Evolutionary conservation across 1,140 invertebrate genomes (phyloP), one percentile per base, ranked within the genome.

Genomic region (Rhysida immarginata): DNA sequence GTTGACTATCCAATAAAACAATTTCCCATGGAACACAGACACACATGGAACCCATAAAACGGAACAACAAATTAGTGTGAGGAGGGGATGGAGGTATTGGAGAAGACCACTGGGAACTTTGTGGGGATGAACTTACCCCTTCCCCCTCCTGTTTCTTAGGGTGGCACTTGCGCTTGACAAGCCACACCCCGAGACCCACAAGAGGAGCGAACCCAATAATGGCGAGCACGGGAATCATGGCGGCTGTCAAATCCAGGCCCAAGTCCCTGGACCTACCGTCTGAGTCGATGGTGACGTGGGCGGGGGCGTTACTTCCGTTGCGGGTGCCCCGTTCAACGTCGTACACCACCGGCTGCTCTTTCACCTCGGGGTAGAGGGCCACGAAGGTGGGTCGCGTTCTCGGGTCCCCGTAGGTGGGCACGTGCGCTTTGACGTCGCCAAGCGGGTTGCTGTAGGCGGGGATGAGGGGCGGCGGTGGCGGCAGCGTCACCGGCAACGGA

Each of bases 191-290:
- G 3, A 63, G 54, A 56, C 59, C 58, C 16, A 62, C 54, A 11
- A 66, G 52, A 2, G 64, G 66, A 1, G 62, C 54, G 20, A 68
- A 46, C 1, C 54, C 59, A 35, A 66, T 60, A 27, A 66, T 46
- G 8, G 65, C 54, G 11, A 67, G 42, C 48, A 66, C 59, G 11
- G 66, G 65, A 27, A 66, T 56, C 14, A 65, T 57, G 16, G 63
- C 62, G 26, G 62, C 55, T 16, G 62, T 60, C 26, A 65, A 26
- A 41, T 57, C 43, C 18, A 41, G 53, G 26, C 60, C 43, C 14
- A 21, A 49, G 42, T 57, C 43, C 26, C 43, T n/a, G 16, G 43
- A 23, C 26, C 25, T 23, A 21, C n/a, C 46, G 49, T 58, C n/a
- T n/a, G n/a, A n/a, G n/a, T n/a, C n/a, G n/a, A n/a, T n/a, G n/a